A percentile compares a stretch with the other conserved stretches of the same genome.
phyloP scores from a whole-genome alignment of 1,140 invertebrate genomes.

The Papilio machaon region DNA sequence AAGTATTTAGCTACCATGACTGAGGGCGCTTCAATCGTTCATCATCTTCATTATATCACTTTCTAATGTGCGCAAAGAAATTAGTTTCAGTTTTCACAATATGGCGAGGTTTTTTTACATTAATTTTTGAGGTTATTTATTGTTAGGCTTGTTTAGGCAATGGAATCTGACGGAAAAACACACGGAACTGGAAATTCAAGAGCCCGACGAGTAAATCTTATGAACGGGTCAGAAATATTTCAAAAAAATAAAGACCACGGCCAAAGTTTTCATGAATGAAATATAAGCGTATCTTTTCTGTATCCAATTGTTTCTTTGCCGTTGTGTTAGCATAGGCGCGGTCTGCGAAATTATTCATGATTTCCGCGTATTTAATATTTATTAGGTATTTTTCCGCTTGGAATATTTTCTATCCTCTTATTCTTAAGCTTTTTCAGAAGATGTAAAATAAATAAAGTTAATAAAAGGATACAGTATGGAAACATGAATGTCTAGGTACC shows the following conservation, averaged over 20 bases:
- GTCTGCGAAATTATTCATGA: constrained; percentile 23
- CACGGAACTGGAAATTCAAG: neutral
- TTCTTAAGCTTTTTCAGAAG: constrained; percentile 6
- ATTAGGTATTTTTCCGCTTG: constrained; percentile 26
- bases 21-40: too few relatives aligned
- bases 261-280: constrained; percentile 8
- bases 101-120: neutral
- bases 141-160: too few relatives aligned
- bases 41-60: too few relatives aligned
- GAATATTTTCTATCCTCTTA: constrained; percentile 25
- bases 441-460: constrained; percentile 5
- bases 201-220: neutral
- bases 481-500: neutral
- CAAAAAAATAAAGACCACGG: constrained; percentile 6
- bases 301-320: constrained; percentile 21
- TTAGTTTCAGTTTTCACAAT: too few relatives aligned
- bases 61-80: too few relatives aligned
- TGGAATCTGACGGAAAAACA: neutral
- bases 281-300: constrained; percentile 1
- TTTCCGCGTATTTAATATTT: constrained; percentile 19
- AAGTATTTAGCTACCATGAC: too few relatives aligned
- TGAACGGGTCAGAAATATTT: neutral
- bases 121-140: too few relatives aligned
- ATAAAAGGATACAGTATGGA: neutral
- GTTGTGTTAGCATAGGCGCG: constrained; percentile 4